A percentile compares a stretch with the other conserved stretches of the same genome.
Conservation (phyloP, 2,113 vertebrate species). For the Apus apus region DNA sequence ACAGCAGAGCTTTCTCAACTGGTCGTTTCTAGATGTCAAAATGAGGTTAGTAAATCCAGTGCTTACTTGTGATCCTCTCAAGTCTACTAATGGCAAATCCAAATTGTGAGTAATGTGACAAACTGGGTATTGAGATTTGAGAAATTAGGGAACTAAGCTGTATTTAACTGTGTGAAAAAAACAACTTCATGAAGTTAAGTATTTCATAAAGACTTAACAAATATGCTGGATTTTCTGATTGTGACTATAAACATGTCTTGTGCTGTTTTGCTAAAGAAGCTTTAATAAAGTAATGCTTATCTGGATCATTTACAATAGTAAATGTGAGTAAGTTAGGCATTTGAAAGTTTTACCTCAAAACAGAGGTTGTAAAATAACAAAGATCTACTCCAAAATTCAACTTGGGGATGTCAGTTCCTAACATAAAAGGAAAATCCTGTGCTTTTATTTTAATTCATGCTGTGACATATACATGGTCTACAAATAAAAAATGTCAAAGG, state of each 20-base stretch:
- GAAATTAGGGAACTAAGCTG: constrained; percentile 26
- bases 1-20: neutral
- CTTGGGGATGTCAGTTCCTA: neutral
- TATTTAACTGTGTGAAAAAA: constrained; percentile 14
- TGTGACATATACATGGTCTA: neutral
- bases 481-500: neutral
- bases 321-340: neutral
- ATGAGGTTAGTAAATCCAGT: neutral
- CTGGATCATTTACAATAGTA: constrained; percentile 5
- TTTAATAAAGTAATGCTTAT: constrained; percentile 34
- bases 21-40: neutral
- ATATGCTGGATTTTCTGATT: neutral
- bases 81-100: neutral
- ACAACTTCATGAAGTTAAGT: constrained; percentile 26
- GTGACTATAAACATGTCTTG: neutral
- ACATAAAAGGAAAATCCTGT: neutral
- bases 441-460: neutral
- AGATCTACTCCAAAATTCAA: neutral
- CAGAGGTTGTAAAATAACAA: neutral
- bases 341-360: neutral
- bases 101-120: neutral
- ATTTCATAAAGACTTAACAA: constrained; percentile 1
- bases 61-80: neutral
- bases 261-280: constrained; percentile 26
- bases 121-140: neutral